Evolutionary conservation across 2,113 vertebrate species (phyloP).

Genomic region (Heteronetta atricapilla): DNA sequence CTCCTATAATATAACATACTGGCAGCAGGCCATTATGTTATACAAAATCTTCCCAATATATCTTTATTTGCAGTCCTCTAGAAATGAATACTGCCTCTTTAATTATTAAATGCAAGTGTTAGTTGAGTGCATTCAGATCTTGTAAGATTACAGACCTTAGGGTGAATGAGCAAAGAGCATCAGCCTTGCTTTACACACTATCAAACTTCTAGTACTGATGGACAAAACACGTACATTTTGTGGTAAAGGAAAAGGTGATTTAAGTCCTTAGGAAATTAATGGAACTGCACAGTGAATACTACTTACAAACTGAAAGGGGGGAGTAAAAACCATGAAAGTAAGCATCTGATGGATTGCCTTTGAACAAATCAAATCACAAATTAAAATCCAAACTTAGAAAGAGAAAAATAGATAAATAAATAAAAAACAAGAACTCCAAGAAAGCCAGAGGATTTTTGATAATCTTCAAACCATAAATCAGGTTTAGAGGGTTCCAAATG

Average conservation of each 20-base stretch:
- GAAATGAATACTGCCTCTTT: conserved; percentile 79
- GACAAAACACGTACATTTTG: conserved; percentile 12
- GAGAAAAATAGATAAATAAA: background rate
- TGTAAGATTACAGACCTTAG: conserved; percentile 22
- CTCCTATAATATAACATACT: background rate
- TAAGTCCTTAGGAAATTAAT: conserved; percentile 57
- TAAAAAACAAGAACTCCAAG: conserved; percentile 52
- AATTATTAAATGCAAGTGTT: conserved; percentile 52
- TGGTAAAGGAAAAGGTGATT: conserved; percentile 56
- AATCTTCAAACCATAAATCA: conserved; percentile 79
- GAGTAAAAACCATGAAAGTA: conserved; percentile 92
- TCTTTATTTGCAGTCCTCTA: conserved; percentile 58
- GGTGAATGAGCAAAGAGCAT: conserved; percentile 60
- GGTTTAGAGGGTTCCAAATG: conserved; percentile 32
- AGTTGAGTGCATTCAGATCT: conserved; percentile 53
- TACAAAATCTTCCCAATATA: background rate
- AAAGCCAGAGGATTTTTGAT: conserved; percentile 73
- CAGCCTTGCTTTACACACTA: conserved; percentile 42
- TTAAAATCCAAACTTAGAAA: conserved; percentile 74
- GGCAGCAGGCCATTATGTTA: background rate
- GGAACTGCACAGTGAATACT: conserved; percentile 71
- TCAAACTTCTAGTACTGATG: conserved; percentile 14
- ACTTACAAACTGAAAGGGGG: conserved; percentile 99
- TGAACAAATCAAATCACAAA: conserved; percentile 86
- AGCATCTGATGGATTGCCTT: conserved; percentile 92